Base-by-base conservation (phyloP, 2,888 invertebrate genomes). In the Liodrosophila aerea region DNA sequence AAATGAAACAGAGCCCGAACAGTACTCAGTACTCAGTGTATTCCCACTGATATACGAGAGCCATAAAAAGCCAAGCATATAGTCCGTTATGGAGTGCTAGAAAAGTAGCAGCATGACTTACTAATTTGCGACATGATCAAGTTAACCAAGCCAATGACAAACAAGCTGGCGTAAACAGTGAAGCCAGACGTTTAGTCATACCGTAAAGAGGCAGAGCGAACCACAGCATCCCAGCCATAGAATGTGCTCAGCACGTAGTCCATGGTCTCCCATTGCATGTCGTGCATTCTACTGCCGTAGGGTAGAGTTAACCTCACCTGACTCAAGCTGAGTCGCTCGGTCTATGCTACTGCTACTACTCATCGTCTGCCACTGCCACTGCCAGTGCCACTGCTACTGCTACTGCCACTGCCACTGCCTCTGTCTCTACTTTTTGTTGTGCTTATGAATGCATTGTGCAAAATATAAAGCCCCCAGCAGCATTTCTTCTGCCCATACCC, bases 61-160 rank as follows among this genome's bases (percentile, higher is more conserved):
- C 47, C 43, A 62, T 69, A 47, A 50, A 57, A 62, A 64, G 66
- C 39, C 71, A 66, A 71, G 62, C 71, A 71, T 16, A 57, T 16
- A 57, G 50, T 22, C 5, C 5, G 22, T 5, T 22, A 4, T 22
- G 5, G 22, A 22, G n/a, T n/a, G n/a, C n/a, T n/a, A n/a, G n/a
- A n/a, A n/a, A n/a, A n/a, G n/a, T n/a, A 22, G 22, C 63, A 45
- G 64, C 57, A 64, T 82, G 78, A 82, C 78, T 78, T 74, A 82
- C 82, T 81, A 84, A 81, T 81, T 81, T 81, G 82, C 59, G 82
- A 74, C 71, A 76, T 72, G 84, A 81, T 84, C 82, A 74, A 74
- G 67, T 76, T 84, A 84, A 66, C 59, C 69, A 51, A 73, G 44
- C 61, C 64, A 72, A 76, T 63, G 64, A 60, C 59, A 73, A 73